Evolutionary conservation across 2,797 vertebrate genomes (phyloP).

Genomic region (Gambelia wislizenii): DNA sequence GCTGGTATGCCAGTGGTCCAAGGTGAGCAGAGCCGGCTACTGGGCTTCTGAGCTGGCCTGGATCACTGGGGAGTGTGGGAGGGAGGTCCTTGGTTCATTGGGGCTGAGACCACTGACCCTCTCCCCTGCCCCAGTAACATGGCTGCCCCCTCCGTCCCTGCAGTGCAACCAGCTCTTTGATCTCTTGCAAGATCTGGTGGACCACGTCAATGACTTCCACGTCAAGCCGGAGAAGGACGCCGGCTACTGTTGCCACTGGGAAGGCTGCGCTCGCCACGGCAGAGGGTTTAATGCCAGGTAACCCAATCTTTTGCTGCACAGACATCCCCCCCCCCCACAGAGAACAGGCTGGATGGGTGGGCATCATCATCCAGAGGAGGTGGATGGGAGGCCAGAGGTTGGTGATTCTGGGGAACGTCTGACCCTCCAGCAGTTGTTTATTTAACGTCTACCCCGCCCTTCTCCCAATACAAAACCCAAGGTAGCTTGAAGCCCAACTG

Average conservation of each 20-base stretch:
- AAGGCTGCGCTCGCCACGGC: slow-evolving; percentile 95
- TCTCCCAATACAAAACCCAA: too few relatives aligned
- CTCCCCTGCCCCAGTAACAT: not conserved
- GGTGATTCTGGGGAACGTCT: too few relatives aligned
- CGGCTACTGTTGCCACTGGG: slow-evolving; percentile 98
- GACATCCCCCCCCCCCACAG: too few relatives aligned
- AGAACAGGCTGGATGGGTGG: too few relatives aligned
- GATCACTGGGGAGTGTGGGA: too few relatives aligned
- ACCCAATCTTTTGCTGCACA: too few relatives aligned
- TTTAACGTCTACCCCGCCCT: too few relatives aligned
- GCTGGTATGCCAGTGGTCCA: slow-evolving; percentile 91
- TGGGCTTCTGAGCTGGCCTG: not conserved
- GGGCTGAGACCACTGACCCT: not conserved
- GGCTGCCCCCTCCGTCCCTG: not conserved
- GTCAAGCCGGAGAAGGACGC: slow-evolving; percentile 96
- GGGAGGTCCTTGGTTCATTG: too few relatives aligned
- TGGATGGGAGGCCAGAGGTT: too few relatives aligned
- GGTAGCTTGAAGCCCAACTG: not conserved
- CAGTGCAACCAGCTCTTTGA: slow-evolving; percentile 97
- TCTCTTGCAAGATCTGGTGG: slow-evolving; percentile 95
- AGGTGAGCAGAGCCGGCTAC: slow-evolving; percentile 79
- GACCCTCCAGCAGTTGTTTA: too few relatives aligned
- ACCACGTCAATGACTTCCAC: slow-evolving; percentile 96
- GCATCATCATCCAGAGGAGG: too few relatives aligned
- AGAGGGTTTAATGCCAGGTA: slow-evolving; percentile 97